Conservation (phyloP, 1,140 invertebrate genomes). For the Anastrepha obliqua region DNA sequence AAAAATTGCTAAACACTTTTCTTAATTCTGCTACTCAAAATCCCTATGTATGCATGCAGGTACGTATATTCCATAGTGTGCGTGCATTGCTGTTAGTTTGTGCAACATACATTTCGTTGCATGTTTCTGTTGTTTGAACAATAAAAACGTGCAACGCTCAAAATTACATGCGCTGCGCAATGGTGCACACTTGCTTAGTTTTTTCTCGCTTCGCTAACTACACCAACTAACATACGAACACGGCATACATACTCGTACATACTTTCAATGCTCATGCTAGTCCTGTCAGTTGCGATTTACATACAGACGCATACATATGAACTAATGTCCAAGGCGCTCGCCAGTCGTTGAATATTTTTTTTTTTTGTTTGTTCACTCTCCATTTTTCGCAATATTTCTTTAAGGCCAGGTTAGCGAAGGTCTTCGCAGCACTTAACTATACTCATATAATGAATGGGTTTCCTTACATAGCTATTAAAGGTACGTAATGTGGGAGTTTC, state of each 20-base stretch:
- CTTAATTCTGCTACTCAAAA: no score
- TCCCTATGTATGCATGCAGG: background rate
- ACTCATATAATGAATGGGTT: background rate
- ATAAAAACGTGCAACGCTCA: slow-evolving; percentile 31
- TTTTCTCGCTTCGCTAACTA: background rate
- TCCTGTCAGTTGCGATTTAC: no score
- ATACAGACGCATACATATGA: no score
- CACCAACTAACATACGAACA: background rate
- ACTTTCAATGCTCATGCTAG: no score
- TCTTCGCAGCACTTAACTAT: background rate
- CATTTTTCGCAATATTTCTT: background rate
- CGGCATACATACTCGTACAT: no score
- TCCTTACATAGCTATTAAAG: background rate
- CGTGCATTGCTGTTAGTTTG: background rate
- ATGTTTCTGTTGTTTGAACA: slow-evolving; percentile 40
- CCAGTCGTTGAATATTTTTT: background rate
- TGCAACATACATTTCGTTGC: background rate
- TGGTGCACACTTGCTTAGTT: slow-evolving; percentile 55
- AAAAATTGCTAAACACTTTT: no score
- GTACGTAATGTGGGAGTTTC: background rate
- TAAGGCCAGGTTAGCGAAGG: background rate
- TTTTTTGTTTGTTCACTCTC: slow-evolving; percentile 25
- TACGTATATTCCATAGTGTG: background rate
- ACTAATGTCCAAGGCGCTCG: background rate
- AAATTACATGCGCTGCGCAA: slow-evolving; percentile 49